A percentile compares a stretch with the other conserved stretches of the same genome.
Evolutionary conservation across 2,113 vertebrate species (phyloP).

Genomic region (Vimba vimba): DNA sequence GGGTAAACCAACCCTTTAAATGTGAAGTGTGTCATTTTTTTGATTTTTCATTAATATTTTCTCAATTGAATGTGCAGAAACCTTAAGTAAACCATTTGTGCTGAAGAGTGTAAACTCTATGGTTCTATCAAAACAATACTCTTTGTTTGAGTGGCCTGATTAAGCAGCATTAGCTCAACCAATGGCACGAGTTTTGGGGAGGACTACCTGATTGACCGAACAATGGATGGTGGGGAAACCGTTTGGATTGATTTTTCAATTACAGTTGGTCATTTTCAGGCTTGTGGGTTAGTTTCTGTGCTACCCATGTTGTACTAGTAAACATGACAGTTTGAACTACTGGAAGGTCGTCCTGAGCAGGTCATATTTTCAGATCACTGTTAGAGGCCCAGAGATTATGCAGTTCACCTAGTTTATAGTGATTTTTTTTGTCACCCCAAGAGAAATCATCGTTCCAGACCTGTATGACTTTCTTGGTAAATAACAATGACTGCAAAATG

Average conservation of each 20-base stretch:
- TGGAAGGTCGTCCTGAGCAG: not conserved
- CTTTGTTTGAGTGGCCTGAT: no score
- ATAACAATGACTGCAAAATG: not conserved
- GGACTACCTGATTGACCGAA: no score
- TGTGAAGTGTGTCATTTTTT: not conserved
- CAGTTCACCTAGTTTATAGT: not conserved
- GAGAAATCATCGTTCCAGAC: not conserved
- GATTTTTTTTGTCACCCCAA: not conserved
- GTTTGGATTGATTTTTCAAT: no score
- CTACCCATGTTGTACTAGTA: constrained; percentile 1
- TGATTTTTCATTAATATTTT: not conserved
- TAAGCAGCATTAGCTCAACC: no score
- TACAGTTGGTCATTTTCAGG: not conserved
- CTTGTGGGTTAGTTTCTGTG: not conserved
- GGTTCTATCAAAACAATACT: no score
- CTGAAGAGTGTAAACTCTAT: no score
- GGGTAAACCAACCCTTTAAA: not conserved
- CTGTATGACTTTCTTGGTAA: not conserved
- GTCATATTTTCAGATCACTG: not conserved
- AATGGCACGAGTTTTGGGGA: no score
- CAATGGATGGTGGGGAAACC: no score
- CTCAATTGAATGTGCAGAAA: not conserved
- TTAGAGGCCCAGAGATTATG: not conserved
- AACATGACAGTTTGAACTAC: constrained; percentile 5
- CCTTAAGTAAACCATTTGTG: not conserved